These are phyloP conservation scores for Prochilodus magdalenae DNA, from an alignment of 2,113 vertebrate genomes.

Conservation along the genomic window DNA sequence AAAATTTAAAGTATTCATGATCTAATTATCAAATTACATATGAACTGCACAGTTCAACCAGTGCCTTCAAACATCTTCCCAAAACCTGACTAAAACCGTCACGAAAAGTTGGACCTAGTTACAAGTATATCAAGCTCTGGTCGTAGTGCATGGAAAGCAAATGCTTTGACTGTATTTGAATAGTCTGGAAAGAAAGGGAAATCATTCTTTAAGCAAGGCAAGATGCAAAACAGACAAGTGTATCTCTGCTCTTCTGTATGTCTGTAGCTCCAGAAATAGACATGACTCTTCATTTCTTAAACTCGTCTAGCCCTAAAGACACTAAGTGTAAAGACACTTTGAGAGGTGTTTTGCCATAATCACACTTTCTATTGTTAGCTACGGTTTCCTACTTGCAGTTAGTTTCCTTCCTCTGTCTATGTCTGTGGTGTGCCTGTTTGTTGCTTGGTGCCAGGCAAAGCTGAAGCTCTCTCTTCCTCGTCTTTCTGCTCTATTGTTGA, in stretches of 20 bases:
- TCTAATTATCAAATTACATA: too few species aligned
- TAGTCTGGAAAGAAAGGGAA: constrained; percentile 5
- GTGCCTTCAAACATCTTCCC: too few species aligned
- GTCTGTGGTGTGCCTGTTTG: constrained; percentile 22
- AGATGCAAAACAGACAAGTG: neutral
- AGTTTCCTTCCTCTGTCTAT: constrained; percentile 44
- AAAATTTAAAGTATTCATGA: too few species aligned
- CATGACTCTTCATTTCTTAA: neutral
- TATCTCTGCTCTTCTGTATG: neutral
- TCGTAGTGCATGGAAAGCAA: neutral
- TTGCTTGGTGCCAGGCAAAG: constrained; percentile 39
- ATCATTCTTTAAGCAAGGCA: neutral
- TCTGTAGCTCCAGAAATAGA: neutral
- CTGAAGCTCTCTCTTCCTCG: constrained; percentile 17
- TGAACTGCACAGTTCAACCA: too few species aligned
- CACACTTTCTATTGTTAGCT: constrained; percentile 37
- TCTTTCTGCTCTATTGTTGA: constrained; percentile 22
- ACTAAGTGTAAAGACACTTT: neutral
- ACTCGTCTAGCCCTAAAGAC: too few species aligned
- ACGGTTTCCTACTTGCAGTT: constrained; percentile 29
- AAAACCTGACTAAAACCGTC: too few species aligned
- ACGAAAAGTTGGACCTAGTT: too few species aligned
- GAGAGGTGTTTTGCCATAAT: neutral
- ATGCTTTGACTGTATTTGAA: constrained; percentile 29
- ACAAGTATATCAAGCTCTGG: too few species aligned